These are phyloP conservation scores for Chitala chitala DNA, from an alignment of 2,113 vertebrate genomes.

Conservation along the genomic window DNA sequence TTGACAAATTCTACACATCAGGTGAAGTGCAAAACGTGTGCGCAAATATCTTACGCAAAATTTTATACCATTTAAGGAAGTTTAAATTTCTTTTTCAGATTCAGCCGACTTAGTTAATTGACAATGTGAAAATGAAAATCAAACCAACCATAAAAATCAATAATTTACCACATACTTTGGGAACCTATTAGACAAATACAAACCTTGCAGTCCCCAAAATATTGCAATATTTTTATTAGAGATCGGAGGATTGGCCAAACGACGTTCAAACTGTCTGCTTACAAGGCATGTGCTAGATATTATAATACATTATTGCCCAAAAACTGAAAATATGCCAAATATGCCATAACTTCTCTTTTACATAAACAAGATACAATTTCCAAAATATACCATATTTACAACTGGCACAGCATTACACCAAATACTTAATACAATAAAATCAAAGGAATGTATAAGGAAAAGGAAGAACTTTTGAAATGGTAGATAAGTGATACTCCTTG, in stretches of 20 bases:
- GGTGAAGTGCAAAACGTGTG: neutral
- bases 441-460: slow-evolving; percentile 21
- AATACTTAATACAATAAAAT: slow-evolving; percentile 13
- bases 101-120: neutral
- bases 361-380: slow-evolving; percentile 20
- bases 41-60: slow-evolving; percentile 1
- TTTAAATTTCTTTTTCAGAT: neutral
- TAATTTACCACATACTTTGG: slow-evolving; percentile 12
- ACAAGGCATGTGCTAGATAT: slow-evolving; percentile 5
- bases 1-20: slow-evolving; percentile 11
- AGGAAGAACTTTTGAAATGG: neutral
- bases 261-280: neutral
- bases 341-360: slow-evolving; percentile 15
- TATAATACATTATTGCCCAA: slow-evolving; percentile 27
- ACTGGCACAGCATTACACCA: slow-evolving; percentile 13
- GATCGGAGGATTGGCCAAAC: neutral
- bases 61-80: neutral
- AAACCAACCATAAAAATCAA: neutral
- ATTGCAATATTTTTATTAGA: neutral
- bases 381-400: slow-evolving; percentile 18
- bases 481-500: neutral
- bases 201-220: slow-evolving; percentile 13
- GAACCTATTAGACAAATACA: slow-evolving; percentile 1
- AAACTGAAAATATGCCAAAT: slow-evolving; percentile 9
- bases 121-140: neutral